These are phyloP conservation scores for Anoplopoma fimbria DNA, from an alignment of 2,113 vertebrate genomes.

Conservation along the genomic window DNA sequence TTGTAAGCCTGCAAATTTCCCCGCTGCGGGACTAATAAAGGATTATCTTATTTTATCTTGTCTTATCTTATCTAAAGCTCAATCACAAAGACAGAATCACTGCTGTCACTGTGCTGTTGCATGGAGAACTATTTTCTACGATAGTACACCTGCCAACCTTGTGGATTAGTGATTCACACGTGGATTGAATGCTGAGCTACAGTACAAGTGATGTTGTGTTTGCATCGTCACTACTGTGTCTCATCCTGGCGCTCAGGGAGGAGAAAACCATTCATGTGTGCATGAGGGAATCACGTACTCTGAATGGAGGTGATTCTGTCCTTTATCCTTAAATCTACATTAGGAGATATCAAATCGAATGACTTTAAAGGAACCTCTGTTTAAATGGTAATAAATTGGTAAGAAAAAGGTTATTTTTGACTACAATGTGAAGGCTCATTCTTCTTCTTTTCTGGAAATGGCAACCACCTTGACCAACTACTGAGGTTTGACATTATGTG, in stretches of 20 bases:
- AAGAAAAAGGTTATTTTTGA: too few relatives aligned
- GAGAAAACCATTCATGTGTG: slow-evolving; percentile 32
- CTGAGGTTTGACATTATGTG: too few relatives aligned
- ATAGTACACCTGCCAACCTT: not conserved
- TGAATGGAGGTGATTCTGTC: not conserved
- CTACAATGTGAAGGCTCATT: too few relatives aligned
- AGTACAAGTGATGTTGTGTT: slow-evolving; percentile 7
- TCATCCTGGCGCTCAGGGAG: slow-evolving; percentile 25
- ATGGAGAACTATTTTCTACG: not conserved
- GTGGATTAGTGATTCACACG: slow-evolving; percentile 12
- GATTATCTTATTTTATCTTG: too few relatives aligned
- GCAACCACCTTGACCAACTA: too few relatives aligned
- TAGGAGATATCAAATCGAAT: not conserved
- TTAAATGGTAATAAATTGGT: too few relatives aligned
- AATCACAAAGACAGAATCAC: too few relatives aligned
- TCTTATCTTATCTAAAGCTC: too few relatives aligned
- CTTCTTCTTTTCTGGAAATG: too few relatives aligned
- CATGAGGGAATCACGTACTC: not conserved
- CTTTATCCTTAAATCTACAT: not conserved
- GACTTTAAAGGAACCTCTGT: not conserved
- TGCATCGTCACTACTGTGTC: slow-evolving; percentile 18
- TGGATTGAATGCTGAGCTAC: slow-evolving; percentile 32
- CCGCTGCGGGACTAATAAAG: too few relatives aligned
- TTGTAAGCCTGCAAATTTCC: too few relatives aligned
- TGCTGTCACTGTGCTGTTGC: not conserved